Evolutionary conservation across 2,888 invertebrate species (phyloP), one percentile per base, ranked within the genome.

Genomic region (Strigamia crassipes): DNA sequence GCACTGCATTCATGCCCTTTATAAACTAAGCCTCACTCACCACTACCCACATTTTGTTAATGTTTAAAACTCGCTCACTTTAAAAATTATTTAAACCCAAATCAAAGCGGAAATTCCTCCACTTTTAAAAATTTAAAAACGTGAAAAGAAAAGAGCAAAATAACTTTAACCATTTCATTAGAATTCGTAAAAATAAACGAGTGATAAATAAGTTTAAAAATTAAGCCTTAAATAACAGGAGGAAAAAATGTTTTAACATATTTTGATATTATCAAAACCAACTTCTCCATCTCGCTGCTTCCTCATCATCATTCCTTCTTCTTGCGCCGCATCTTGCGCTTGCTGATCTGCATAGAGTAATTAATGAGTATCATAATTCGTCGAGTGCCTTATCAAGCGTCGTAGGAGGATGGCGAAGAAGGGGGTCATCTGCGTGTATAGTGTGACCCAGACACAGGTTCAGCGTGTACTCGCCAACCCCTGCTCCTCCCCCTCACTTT

Each of bases 1-100:
- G 56, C 56, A 56, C 56, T 56, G 56, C 56, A 56, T 56, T 56
- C 56, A 56, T 56, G 56, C 56, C 56, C 56, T 56, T 56, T 56
- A 56, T 56, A 56, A 56, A 56, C 56, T 56, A 56, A 18, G 56
- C 56, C 56, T 56, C 56, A 56, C 56, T 56, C 56, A 56, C 56
- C 56, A 56, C 56, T 56, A 56, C 56, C 56, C 56, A 56, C 56
- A 56, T 56, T 56, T 56, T 56, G 56, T 56, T 56, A 56, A 56
- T 56, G 56, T 56, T 56, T 56, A 56, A 56, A 56, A 56, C 56
- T 56, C 18, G 18, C 56, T 56, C 56, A 56, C 56, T 56, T 56
- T 56, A 56, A 56, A 56, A 56, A 56, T 56, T 56, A 56, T 18
- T 56, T 56, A 56, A 56, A 21, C 56, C 56, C 8, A 56, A 56